Evolutionary conservation across 2,888 invertebrate species (phyloP).

Genomic region (Nymphalis urticae): DNA sequence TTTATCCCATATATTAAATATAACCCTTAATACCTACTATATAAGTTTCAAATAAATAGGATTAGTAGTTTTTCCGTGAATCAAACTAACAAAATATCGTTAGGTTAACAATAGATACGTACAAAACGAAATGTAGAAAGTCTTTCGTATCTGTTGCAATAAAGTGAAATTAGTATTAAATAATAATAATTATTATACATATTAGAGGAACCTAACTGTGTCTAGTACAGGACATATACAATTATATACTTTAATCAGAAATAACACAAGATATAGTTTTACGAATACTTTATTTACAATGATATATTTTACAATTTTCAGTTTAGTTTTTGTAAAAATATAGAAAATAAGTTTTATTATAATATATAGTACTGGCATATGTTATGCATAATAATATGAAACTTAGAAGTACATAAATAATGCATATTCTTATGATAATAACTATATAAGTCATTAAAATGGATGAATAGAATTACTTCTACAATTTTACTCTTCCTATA

Average conservation of each 20-base stretch:
- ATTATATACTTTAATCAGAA: background rate
- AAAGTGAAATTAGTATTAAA: too few species aligned
- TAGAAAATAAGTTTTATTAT: background rate
- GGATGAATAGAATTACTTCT: background rate
- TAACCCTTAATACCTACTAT: too few species aligned
- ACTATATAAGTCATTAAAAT: background rate
- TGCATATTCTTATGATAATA: background rate
- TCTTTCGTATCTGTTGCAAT: too few species aligned
- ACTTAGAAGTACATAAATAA: background rate
- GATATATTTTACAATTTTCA: slow-evolving; percentile 71
- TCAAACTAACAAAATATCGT: too few species aligned
- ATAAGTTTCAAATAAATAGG: too few species aligned
- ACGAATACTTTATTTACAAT: slow-evolving; percentile 79
- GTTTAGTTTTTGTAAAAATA: slow-evolving; percentile 30
- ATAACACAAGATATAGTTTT: slow-evolving; percentile 17
- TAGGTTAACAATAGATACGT: too few species aligned
- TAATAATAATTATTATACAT: too few species aligned
- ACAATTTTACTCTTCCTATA: background rate
- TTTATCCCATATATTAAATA: too few species aligned
- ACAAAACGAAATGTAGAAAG: too few species aligned
- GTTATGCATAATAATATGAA: slow-evolving; percentile 2
- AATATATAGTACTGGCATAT: slow-evolving; percentile 11
- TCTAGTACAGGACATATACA: background rate
- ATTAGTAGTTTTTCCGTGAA: too few species aligned
- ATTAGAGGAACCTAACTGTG: too few species aligned